Evolutionary conservation across 1,140 invertebrate genomes (phyloP).

Genomic region (Dolichoris vasculosae): DNA sequence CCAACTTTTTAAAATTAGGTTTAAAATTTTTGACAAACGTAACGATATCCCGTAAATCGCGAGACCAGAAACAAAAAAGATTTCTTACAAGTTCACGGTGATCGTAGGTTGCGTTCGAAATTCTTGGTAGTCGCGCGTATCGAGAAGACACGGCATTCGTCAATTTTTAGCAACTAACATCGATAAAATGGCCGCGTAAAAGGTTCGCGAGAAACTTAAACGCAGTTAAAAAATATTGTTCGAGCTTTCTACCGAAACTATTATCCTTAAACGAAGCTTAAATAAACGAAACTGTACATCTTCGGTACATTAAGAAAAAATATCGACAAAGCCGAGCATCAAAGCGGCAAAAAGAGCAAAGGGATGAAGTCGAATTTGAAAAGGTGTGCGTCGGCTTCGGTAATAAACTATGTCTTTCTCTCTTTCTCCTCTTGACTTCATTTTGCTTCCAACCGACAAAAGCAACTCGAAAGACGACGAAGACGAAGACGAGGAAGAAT

Average conservation of each 20-base stretch:
- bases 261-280: constrained; percentile 17
- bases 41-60: too few relatives aligned
- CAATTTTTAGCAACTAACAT: too few relatives aligned
- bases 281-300: constrained; percentile 21
- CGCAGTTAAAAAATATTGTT: background rate
- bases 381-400: background rate
- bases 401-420: constrained; percentile 36
- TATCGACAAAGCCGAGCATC: constrained; percentile 30
- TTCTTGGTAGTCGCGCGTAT: too few relatives aligned
- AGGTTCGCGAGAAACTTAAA: background rate
- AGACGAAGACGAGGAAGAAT: background rate
- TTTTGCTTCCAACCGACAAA: constrained; percentile 29
- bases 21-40: too few relatives aligned
- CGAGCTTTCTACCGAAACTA: background rate
- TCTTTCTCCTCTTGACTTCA: background rate
- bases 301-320: constrained; percentile 10
- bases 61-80: too few relatives aligned
- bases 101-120: too few relatives aligned
- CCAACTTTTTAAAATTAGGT: too few relatives aligned
- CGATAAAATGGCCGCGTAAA: too few relatives aligned
- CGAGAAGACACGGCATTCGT: too few relatives aligned
- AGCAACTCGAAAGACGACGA: background rate
- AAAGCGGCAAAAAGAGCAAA: background rate
- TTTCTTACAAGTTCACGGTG: too few relatives aligned
- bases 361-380: background rate